These are phyloP conservation scores for Diplolepis rosae DNA, from an alignment of 2,888 invertebrate genomes.

Conservation along the genomic window DNA sequence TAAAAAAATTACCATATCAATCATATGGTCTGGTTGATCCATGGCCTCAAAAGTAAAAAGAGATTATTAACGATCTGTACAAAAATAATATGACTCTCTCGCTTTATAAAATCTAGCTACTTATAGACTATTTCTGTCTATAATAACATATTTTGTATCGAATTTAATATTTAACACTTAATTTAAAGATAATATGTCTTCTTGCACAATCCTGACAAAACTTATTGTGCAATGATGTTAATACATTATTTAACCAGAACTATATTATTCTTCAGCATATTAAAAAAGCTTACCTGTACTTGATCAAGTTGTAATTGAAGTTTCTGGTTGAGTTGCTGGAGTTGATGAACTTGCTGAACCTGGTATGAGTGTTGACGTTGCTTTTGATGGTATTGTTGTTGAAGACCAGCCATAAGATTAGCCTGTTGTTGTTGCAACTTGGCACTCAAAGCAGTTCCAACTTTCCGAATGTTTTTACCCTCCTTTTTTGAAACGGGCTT, in stretches of 20 bases:
- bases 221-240: slow-evolving; percentile 22
- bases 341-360: slow-evolving; percentile 69
- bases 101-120: too few relatives aligned
- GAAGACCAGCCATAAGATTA: slow-evolving; percentile 68
- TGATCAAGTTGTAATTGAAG: slow-evolving; percentile 70
- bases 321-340: slow-evolving; percentile 71
- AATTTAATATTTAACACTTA: too few relatives aligned
- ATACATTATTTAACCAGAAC: neutral
- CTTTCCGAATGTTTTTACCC: slow-evolving; percentile 78
- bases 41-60: too few relatives aligned
- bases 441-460: slow-evolving; percentile 55
- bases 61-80: too few relatives aligned
- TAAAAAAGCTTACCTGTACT: slow-evolving; percentile 56
- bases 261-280: neutral
- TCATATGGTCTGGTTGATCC: too few relatives aligned
- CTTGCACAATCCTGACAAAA: neutral
- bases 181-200: too few relatives aligned
- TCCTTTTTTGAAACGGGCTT: slow-evolving; percentile 88
- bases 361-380: slow-evolving; percentile 56
- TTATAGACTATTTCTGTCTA: too few relatives aligned
- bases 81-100: too few relatives aligned
- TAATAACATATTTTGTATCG: too few relatives aligned
- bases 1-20: too few relatives aligned
- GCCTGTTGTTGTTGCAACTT: slow-evolving; percentile 59
- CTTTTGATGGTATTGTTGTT: slow-evolving; percentile 50